phyloP scores from a whole-genome alignment of 2,113 vertebrate species.

The Tilapia sparmanii region DNA sequence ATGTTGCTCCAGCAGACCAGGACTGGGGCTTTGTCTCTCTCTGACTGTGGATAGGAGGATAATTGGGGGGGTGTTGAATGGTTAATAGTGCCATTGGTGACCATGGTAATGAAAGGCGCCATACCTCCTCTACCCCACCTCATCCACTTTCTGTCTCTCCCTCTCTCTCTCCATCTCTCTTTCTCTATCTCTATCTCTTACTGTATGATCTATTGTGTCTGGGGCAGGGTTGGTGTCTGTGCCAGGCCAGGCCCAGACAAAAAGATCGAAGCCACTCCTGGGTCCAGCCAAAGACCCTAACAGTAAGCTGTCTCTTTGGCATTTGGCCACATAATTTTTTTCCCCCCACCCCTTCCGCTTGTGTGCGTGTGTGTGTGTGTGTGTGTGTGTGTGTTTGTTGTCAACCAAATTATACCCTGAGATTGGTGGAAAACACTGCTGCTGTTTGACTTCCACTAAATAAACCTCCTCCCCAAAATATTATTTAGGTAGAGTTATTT shows the following conservation, averaged over 20 bases:
- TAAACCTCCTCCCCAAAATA: neutral
- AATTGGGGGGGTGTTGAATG: conserved; percentile 74
- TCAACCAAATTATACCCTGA: conserved; percentile 15
- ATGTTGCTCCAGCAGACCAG: conserved; percentile 70
- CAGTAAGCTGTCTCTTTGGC: conserved; percentile 71
- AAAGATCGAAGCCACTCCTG: conserved; percentile 67
- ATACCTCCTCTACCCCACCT: conserved; percentile 51
- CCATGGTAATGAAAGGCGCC: conserved; percentile 75
- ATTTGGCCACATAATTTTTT: conserved; percentile 51
- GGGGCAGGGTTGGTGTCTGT: conserved; percentile 53
- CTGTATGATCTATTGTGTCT: conserved; percentile 74
- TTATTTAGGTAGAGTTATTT: neutral
- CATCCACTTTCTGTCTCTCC: conserved; percentile 12
- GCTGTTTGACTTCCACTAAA: neutral
- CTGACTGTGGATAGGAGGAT: conserved; percentile 66
- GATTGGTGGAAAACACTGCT: neutral
- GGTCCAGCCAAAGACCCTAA: conserved; percentile 57
- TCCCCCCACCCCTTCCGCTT: conserved; percentile 17
- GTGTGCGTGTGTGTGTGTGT: neutral
- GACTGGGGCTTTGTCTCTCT: conserved; percentile 69
- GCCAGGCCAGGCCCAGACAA: conserved; percentile 69
- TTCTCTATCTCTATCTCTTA: conserved; percentile 7
- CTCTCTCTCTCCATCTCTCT: neutral
- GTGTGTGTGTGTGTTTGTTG: conserved; percentile 4
- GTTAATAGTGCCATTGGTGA: conserved; percentile 75